phyloP scores from a whole-genome alignment of 2,113 vertebrate species.

The Papio anubis region DNA sequence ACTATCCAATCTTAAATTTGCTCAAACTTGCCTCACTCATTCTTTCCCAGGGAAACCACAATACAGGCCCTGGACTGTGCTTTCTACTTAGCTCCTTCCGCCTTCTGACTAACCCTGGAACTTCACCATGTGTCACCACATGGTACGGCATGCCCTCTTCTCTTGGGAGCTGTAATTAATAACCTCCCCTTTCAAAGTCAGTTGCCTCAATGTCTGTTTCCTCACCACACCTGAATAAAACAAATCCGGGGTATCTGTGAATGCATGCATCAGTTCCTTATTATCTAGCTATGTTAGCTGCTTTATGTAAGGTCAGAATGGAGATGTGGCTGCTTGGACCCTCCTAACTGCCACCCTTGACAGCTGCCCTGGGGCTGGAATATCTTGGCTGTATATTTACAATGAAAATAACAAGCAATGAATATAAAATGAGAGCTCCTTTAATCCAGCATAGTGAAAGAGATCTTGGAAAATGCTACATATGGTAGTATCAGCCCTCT shows the following conservation, averaged over 20 bases:
- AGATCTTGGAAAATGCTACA: not conserved
- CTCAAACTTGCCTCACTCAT: not conserved
- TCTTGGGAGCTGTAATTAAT: not conserved
- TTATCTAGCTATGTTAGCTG: not conserved
- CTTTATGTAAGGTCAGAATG: not conserved
- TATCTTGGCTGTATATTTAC: not conserved
- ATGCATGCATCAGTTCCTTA: not conserved
- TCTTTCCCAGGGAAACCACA: not conserved
- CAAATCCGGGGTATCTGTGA: not conserved
- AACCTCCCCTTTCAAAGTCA: not conserved
- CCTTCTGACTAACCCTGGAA: too few relatives aligned
- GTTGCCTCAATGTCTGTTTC: not conserved
- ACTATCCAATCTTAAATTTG: not conserved
- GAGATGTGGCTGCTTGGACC: not conserved
- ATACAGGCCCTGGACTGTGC: fast-evolving
- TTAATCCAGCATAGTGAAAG: not conserved
- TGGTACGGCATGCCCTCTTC: not conserved
- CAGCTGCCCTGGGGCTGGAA: not conserved
- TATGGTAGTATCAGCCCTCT: not conserved
- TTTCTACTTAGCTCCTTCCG: not conserved
- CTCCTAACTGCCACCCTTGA: not conserved
- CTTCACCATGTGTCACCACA: fast-evolving
- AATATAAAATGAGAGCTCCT: not conserved
- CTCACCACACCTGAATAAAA: not conserved
- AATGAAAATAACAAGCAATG: not conserved